Evolutionary conservation across 1,140 invertebrate species (phyloP), one percentile per base, ranked within the genome.

Genomic region (Steinernema khuongi): DNA sequence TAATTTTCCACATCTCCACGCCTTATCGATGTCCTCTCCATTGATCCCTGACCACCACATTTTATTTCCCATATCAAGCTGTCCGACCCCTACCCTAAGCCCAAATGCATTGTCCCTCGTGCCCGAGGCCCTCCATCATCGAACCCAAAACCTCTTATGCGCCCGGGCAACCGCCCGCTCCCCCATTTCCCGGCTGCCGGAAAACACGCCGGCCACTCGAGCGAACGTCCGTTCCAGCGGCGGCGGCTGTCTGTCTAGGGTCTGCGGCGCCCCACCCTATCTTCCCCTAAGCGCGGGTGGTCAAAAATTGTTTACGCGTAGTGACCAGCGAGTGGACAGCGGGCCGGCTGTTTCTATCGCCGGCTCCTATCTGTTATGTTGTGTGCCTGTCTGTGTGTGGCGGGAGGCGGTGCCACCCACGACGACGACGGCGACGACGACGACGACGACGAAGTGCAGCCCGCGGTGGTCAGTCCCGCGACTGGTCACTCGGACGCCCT

Each of bases 371-470:
- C 50, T 60, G 50, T 60, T 60, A 60, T 60, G 50, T 60, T 60
- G 50, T 60, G 50, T 60, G 50, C 50, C 50, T 60, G 50, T 60
- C 50, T 60, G 50, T 60, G 50, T 60, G 50, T 60, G 50, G 50
- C 22, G 22, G 50, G 22, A 60, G 50, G 50, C 50, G 50, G 50
- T 60, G 50, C 50, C 50, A 60, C 50, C 50, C 50, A 60, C 50
- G 11, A 26, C 50, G 11, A 22, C 11, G 2, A 22, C 14, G 50
- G 50, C n/a, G n/a, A n/a, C n/a, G n/a, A n/a, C n/a, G n/a, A n/a
- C n/a, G n/a, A n/a, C n/a, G n/a, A n/a, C n/a, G n/a, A n/a, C n/a
- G n/a, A n/a, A n/a, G n/a, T n/a, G n/a, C n/a, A n/a, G n/a, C n/a
- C n/a, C n/a, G n/a, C n/a, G 50, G 50, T 60, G 50, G 50, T 60